These are phyloP conservation scores for Urocolius indicus DNA, from an alignment of 2,113 vertebrate species.

Conservation along the genomic window DNA sequence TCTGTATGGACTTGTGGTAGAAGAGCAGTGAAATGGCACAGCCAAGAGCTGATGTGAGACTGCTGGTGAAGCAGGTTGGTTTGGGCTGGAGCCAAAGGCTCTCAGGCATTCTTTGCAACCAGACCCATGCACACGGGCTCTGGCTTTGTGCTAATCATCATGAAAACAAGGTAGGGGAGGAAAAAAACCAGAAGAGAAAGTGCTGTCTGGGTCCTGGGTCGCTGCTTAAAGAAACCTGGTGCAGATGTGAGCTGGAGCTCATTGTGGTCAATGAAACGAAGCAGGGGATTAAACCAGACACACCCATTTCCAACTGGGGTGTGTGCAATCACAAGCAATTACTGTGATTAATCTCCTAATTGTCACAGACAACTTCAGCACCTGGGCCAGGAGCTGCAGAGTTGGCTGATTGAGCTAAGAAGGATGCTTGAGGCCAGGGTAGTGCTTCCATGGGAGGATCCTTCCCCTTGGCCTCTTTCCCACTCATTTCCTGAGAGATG, in stretches of 20 bases:
- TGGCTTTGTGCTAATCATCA: background rate
- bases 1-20: background rate
- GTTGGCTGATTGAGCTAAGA: background rate
- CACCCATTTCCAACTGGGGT: background rate
- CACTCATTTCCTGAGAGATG: background rate
- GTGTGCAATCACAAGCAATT: background rate
- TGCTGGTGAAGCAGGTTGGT: background rate
- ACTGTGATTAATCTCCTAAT: background rate
- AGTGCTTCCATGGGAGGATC: background rate
- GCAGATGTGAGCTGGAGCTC: background rate
- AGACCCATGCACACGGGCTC: accelerated
- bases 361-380: background rate
- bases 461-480: background rate
- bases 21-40: background rate
- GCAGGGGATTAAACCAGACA: background rate
- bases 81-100: background rate
- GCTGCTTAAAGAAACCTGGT: background rate
- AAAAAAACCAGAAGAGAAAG: background rate
- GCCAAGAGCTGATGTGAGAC: background rate
- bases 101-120: no score
- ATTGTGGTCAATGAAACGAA: background rate
- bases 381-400: background rate
- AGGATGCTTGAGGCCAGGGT: background rate
- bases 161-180: background rate
- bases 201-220: accelerated